These are phyloP conservation scores for Gibbula magus DNA, from an alignment of 2,888 invertebrate genomes.

Conservation along the genomic window DNA sequence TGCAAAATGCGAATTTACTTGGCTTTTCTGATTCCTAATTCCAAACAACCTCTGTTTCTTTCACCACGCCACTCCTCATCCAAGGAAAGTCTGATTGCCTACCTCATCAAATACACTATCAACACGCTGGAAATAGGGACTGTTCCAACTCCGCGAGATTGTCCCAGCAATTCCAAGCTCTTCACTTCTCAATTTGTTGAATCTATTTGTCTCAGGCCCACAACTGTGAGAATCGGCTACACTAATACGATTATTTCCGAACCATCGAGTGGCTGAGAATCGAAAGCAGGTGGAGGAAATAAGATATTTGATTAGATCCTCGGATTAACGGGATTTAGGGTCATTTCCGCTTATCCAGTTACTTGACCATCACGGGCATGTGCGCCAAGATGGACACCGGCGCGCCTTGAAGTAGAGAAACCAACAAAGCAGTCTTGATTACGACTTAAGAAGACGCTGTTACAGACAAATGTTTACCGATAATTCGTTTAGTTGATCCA, in stretches of 20 bases:
- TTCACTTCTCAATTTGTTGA: slow-evolving; percentile 27
- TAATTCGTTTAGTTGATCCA: slow-evolving; percentile 16
- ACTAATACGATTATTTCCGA: slow-evolving; percentile 22
- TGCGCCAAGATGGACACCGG: neutral
- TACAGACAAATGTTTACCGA: slow-evolving; percentile 26
- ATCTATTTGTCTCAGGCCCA: slow-evolving; percentile 24
- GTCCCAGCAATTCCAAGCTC: slow-evolving; percentile 24
- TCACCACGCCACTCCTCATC: slow-evolving; percentile 1
- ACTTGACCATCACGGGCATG: slow-evolving; percentile 19
- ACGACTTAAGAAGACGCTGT: neutral
- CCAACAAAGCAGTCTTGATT: slow-evolving; percentile 7
- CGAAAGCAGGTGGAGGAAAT: slow-evolving; percentile 25
- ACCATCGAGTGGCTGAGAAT: slow-evolving; percentile 15
- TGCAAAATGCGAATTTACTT: neutral
- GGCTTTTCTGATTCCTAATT: neutral
- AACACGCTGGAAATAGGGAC: neutral
- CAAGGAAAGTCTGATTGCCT: neutral
- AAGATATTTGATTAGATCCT: slow-evolving; percentile 30
- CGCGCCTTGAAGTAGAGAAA: neutral
- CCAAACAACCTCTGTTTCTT: slow-evolving; percentile 18
- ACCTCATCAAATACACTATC: slow-evolving; percentile 1
- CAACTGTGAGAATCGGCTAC: slow-evolving; percentile 23
- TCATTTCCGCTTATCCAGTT: slow-evolving; percentile 28
- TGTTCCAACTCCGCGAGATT: neutral
- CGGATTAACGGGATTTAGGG: slow-evolving; percentile 25